Evolutionary conservation across 1,140 invertebrate species (phyloP).

Genomic region (Papilio helenus): DNA sequence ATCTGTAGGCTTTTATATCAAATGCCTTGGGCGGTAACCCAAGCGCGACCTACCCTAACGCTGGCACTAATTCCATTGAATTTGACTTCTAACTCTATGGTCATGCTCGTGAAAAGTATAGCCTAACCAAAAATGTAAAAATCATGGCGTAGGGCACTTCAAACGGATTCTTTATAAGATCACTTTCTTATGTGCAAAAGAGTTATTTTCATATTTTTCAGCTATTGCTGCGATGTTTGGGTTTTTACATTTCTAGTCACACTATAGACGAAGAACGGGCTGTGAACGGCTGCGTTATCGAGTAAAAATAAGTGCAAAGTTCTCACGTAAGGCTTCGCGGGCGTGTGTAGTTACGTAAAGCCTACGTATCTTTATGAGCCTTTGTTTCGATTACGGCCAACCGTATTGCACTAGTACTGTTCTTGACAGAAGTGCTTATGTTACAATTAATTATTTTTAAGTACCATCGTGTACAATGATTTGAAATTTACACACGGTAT

Average conservation of each 20-base stretch:
- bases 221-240: too few species aligned
- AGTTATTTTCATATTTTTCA: too few species aligned
- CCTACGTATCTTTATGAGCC: constrained; percentile 76
- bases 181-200: too few species aligned
- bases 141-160: too few species aligned
- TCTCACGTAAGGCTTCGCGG: constrained; percentile 53
- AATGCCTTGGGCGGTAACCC: too few species aligned
- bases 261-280: not conserved
- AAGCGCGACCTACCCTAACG: too few species aligned
- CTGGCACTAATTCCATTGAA: too few species aligned
- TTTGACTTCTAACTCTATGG: too few species aligned
- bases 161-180: too few species aligned
- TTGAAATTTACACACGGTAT: not conserved
- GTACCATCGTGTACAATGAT: not conserved
- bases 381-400: constrained; percentile 76
- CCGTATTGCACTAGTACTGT: constrained; percentile 66
- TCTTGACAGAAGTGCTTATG: constrained; percentile 46
- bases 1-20: too few species aligned
- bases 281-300: constrained; percentile 40
- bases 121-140: too few species aligned
- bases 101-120: not conserved
- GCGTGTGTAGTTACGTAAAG: constrained; percentile 64
- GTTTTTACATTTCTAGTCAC: not conserved
- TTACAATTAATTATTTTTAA: constrained; percentile 19
- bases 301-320: constrained; percentile 54